Percentiles rank a stretch among this genome's conserved stretches.
phyloP scores from a whole-genome alignment of 2,797 vertebrate species.

The Enteromius thamalakanensis region DNA sequence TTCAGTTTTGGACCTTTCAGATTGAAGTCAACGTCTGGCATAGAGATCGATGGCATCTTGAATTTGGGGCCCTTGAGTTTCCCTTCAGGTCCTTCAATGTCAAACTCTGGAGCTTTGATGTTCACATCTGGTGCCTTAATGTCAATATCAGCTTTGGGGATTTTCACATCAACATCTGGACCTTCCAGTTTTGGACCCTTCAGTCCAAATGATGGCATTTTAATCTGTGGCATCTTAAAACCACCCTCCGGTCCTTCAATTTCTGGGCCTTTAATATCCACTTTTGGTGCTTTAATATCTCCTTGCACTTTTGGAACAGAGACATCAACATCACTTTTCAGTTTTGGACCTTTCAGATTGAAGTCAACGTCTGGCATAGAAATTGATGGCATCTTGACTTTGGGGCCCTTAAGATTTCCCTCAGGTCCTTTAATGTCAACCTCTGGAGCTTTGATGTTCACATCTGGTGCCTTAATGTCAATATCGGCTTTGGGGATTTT shows the following conservation, averaged over 20 bases:
- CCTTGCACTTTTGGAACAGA: slow-evolving; percentile 47
- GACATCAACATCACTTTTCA: slow-evolving; percentile 59
- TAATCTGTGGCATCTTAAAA: slow-evolving; percentile 48
- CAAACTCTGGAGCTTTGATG: neutral
- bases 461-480: slow-evolving; percentile 19
- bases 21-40: neutral
- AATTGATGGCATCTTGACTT: slow-evolving; percentile 41
- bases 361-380: slow-evolving; percentile 53
- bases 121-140: neutral
- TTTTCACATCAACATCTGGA: slow-evolving; percentile 41
- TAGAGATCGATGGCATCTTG: too few species aligned
- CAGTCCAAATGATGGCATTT: slow-evolving; percentile 68
- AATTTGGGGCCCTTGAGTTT: slow-evolving; percentile 14
- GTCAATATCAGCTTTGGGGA: slow-evolving; percentile 32
- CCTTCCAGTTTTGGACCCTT: slow-evolving; percentile 46
- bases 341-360: slow-evolving; percentile 56
- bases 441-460: slow-evolving; percentile 21
- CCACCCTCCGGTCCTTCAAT: slow-evolving; percentile 45
- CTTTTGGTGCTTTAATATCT: slow-evolving; percentile 44
- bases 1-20: slow-evolving; percentile 43
- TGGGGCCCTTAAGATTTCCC: slow-evolving; percentile 40
- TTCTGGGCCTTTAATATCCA: slow-evolving; percentile 25
- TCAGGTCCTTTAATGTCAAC: slow-evolving; percentile 37
- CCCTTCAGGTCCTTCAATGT: slow-evolving; percentile 39
- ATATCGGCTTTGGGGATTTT: slow-evolving; percentile 39